A percentile compares a stretch with the other conserved stretches of the same genome.
Conservation (phyloP, 1,140 invertebrate species). For the Diorhabda carinulata region DNA sequence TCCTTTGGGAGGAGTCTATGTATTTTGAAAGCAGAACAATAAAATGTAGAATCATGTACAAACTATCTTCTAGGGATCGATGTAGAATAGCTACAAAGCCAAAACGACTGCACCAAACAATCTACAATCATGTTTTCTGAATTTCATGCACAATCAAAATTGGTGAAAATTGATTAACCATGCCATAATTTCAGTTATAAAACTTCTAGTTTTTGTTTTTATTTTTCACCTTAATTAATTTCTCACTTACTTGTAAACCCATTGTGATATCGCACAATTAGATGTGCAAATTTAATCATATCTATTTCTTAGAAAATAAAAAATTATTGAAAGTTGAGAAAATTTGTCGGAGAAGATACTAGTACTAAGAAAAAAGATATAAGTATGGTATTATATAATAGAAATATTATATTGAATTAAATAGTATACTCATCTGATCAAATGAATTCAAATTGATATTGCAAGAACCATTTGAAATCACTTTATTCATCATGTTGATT, state of each 20-base stretch:
- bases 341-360: conserved; percentile 14
- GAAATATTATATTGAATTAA: background rate
- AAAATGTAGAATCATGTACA: too few relatives aligned
- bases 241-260: conserved; percentile 24
- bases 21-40: too few relatives aligned
- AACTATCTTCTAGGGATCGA: too few relatives aligned
- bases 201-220: conserved; percentile 11
- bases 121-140: too few relatives aligned
- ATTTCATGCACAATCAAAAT: too few relatives aligned
- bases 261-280: conserved; percentile 36
- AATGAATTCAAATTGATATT: background rate
- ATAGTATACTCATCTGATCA: background rate
- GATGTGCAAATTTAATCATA: conserved; percentile 35
- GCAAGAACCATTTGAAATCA: too few relatives aligned
- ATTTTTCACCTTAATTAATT: background rate
- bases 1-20: too few relatives aligned
- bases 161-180: too few relatives aligned
- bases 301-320: conserved; percentile 26
- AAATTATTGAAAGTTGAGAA: conserved; percentile 17
- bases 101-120: too few relatives aligned
- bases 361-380: conserved; percentile 16
- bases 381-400: conserved; percentile 10
- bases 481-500: too few relatives aligned
- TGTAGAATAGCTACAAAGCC: too few relatives aligned
- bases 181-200: background rate